Base-by-base conservation (phyloP, 1,140 invertebrate species). In the Agrypnia vestita region DNA sequence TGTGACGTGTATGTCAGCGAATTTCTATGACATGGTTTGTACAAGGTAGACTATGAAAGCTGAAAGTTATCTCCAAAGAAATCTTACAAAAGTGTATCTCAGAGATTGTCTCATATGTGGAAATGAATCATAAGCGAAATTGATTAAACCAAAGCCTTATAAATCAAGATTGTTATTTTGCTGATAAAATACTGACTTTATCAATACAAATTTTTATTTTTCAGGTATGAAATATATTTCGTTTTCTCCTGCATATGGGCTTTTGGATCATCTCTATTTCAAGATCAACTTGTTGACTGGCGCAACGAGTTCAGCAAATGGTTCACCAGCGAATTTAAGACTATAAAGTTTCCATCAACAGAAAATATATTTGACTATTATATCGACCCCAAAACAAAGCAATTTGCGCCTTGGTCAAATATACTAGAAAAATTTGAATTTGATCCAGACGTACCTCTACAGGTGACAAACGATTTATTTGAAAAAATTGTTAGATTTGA, bases 281-380 rank as follows among this genome's bases (percentile, higher is more conserved):
- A 97, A 91, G 97, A 98, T 90, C 96, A 94, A 84, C 88, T 95
- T 12, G 90, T 93, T 1, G 97, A 98, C 87, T 97, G 97, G 93
- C 92, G 97, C 64, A 94, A 94, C 62, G 97, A 99, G 85, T 99
- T 99, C 86, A 97, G 94, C 74, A 97, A 96, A 87, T 98, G 96
- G 96, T 90, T 90, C 82, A 87, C 85, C 13, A 95, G 93, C 84
- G 97, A 98, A 89, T 97, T 97, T 86, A 96, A 97, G 90, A 92
- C 95, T 15, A 91, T 99, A 17, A 97, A 97, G 88, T 96, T 98
- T 88, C 97, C 97, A 0, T 84, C 90, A 0, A 88, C 91, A 43
- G 94, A 92, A 13, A 96, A 93, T n/a, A 93, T 99, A 0, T 99
- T 99, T 86, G 95, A 95, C 87, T 98, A 95, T 88, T 98, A 93